These are phyloP conservation scores for Xenops minutus DNA, from an alignment of 2,797 vertebrate genomes.

Conservation along the genomic window DNA sequence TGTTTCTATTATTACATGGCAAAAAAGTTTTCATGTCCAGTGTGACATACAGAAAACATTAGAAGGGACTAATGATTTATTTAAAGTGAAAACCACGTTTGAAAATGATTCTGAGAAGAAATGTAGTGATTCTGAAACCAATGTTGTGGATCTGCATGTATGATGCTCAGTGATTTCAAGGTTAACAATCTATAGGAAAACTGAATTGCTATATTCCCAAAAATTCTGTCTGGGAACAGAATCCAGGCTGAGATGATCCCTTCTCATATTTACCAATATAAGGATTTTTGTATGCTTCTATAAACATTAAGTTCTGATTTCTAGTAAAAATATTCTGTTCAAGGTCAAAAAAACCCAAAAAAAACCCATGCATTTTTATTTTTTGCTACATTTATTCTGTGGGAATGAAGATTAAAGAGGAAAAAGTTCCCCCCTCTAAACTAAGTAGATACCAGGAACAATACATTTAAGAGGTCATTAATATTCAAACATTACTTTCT, in stretches of 20 bases:
- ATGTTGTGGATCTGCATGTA: neutral
- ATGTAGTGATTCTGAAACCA: neutral
- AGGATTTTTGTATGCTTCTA: neutral
- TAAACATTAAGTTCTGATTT: neutral
- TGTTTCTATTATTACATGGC: neutral
- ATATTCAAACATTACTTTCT: neutral
- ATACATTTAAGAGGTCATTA: neutral
- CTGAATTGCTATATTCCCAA: neutral
- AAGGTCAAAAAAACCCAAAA: neutral
- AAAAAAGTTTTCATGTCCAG: neutral
- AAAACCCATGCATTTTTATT: neutral
- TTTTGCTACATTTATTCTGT: neutral
- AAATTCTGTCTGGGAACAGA: neutral
- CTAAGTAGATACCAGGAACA: neutral
- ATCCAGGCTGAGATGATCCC: neutral
- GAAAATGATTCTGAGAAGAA: neutral
- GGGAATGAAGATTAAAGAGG: neutral
- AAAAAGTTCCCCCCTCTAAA: fast-evolving
- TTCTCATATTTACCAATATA: neutral
- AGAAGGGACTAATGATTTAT: neutral
- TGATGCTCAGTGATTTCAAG: neutral
- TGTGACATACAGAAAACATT: neutral
- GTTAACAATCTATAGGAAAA: neutral
- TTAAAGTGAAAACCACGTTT: neutral
- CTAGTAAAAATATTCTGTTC: neutral